Evolutionary conservation across 2,113 vertebrate species (phyloP), one percentile per base, ranked within the genome.

Genomic region (Tautogolabrus adspersus): DNA sequence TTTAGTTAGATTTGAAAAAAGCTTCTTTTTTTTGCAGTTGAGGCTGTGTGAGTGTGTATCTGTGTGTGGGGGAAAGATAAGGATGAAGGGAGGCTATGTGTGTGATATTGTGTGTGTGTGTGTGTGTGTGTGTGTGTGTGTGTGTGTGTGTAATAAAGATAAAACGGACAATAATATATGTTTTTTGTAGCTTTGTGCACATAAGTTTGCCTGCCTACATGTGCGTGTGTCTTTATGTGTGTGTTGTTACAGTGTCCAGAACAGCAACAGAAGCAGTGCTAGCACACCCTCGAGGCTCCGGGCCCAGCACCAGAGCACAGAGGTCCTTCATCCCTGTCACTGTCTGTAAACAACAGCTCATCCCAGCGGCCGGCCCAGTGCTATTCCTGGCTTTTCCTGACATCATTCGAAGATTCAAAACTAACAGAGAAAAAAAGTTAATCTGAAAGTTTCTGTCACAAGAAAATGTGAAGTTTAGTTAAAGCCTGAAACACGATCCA

Each of bases 311-410:
- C 71, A 77, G 84, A 86, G 87, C 89, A 37, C 92, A 89, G 85
- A 91, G 90, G 89, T 91, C 91, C 90, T 93, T 82, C 91, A 91
- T 92, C 87, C 88, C 89, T 91, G 91, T 92, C 92, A 91, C 87
- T 90, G 76, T 89, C 86, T 88, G 89, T 91, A 91, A 93, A 92
- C 92, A 92, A 91, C 91, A 85, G 75, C 72, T 60, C 30, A 47
- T 90, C 91, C 91, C 90, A 79, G 80, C 34, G 86, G 89, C 73
- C 66, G 44, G 52, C 68, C 63, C 67, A 0, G 1, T 51, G 85
- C 87, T 93, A 89, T 92, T 91, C 73, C 72, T 77, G 82, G 72
- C 30, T 70, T 79, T 85, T 82, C 67, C 78, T 88, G 79, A 91
- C 86, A 88, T 85, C 76, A 82, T 85, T 88, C 86, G 88, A 84